Base-by-base conservation (phyloP, 2,888 invertebrate genomes). In the Calameuta pallipes region DNA sequence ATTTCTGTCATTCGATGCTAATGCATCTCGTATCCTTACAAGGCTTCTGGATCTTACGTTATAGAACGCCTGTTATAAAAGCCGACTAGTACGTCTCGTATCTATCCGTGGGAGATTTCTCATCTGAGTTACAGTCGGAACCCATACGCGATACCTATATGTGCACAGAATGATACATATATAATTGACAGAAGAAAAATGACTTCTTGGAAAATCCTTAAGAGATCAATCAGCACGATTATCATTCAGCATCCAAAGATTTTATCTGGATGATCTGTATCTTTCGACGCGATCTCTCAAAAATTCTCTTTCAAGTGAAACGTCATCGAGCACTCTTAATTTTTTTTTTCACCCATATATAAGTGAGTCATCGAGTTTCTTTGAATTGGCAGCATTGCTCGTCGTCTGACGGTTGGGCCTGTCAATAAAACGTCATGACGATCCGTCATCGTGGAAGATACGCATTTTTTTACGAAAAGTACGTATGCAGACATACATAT, bases 1-100 rank as follows among this genome's bases (percentile, higher is more conserved):
- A 87, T 88, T 88, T 88, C 85, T 88, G 88, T 88, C 87, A 86
- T 85, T 85, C 84, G 85, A 87, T 87, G 87, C 86, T 87, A 86
- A 86, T 88, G 81, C 81, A 82, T 80, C 79, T 78, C 82, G 85
- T 79, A 83, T 85, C 87, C 83, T 83, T 81, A 82, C 56, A 56
- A 56, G 56, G 56, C 56, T 23, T 56, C 56, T 56, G 56, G 56
- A 56, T 56, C 56, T 56, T 56, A 56, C 23, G 56, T 56, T 56
- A 56, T 56, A 56, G 56, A 6, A 2, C 56, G 56, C 56, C 56
- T 56, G 56, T 56, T 56, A 56, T 56, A 56, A 56, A 56, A 56
- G 56, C 56, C 56, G 56, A 15, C 41, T 15, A 15, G 41, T 56
- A 56, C 56, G 56, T 56, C 56, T 23, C 23, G 23, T 56, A 56